Conservation (phyloP, 2,797 vertebrate genomes). For the Propithecus deckenii region DNA sequence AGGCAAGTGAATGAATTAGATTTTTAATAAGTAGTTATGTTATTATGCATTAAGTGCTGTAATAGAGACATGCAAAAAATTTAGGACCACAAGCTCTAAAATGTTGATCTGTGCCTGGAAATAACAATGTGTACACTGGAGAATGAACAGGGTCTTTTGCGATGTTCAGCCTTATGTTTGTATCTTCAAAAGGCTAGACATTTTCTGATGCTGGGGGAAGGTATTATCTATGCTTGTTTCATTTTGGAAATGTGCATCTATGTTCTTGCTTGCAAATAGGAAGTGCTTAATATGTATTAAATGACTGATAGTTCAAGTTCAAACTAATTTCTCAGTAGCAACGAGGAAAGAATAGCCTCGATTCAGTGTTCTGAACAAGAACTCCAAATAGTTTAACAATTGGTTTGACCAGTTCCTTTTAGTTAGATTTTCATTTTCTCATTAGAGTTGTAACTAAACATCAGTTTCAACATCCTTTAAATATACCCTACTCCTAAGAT, state of each 20-base stretch:
- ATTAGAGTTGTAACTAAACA: not conserved
- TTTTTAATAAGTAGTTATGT: not conserved
- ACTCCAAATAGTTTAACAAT: not conserved
- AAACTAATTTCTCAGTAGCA: conserved; percentile 25
- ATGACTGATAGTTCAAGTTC: not conserved
- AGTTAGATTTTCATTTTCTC: conserved; percentile 26
- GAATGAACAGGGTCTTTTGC: not conserved
- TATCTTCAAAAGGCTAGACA: not conserved
- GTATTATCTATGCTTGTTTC: not conserved
- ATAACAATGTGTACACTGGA: not conserved
- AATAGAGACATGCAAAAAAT: not conserved
- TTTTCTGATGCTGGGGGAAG: not conserved
- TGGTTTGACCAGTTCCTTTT: conserved; percentile 1
- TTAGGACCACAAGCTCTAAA: not conserved
- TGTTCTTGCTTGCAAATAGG: conserved; percentile 18
- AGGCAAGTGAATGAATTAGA: not conserved
- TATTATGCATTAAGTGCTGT: not conserved
- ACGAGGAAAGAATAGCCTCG: not conserved
- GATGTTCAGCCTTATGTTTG: not conserved
- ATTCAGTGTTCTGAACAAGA: conserved; percentile 10
- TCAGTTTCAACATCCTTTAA: not conserved
- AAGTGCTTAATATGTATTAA: not conserved
- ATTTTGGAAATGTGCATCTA: not conserved
- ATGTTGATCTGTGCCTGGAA: not conserved
- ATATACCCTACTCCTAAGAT: not conserved